Percentiles rank a stretch among this genome's conserved stretches.
phyloP scores from a whole-genome alignment of 2,797 vertebrate genomes.

The Anguilla marmorata region DNA sequence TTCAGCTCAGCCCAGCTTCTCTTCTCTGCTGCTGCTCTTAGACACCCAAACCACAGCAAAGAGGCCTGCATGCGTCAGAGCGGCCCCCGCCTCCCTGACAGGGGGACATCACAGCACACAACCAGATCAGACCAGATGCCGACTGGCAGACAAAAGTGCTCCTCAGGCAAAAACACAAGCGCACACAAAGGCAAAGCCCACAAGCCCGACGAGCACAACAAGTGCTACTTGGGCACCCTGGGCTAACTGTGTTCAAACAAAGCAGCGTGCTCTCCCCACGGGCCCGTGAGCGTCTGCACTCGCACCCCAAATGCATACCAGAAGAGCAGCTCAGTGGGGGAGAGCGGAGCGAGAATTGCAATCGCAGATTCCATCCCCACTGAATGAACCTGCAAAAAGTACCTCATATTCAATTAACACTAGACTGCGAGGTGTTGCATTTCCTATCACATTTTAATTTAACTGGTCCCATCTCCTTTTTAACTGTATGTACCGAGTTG shows the following conservation, averaged over 20 bases:
- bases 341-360: not conserved
- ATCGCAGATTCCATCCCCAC: not conserved
- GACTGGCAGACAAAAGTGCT: not conserved
- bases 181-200: not conserved
- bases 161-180: not conserved
- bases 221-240: not conserved
- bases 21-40: constrained; percentile 17
- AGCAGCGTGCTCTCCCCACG: not conserved
- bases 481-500: not conserved
- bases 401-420: constrained; percentile 16
- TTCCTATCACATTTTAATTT: not conserved
- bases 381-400: not conserved
- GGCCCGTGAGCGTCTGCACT: not conserved
- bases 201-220: not conserved
- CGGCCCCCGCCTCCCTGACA: not conserved
- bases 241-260: not conserved
- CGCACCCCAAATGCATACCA: not conserved
- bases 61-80: constrained; percentile 19
- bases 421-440: not conserved
- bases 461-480: not conserved
- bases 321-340: not conserved
- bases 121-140: not conserved
- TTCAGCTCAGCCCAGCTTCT: not conserved
- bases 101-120: not conserved
- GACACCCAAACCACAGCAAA: constrained; percentile 36